Percentiles rank a stretch among this genome's conserved stretches.
These are phyloP conservation scores for Porites divaricata DNA, from an alignment of 92 coral and sea anemone species.

Conservation along the genomic window DNA sequence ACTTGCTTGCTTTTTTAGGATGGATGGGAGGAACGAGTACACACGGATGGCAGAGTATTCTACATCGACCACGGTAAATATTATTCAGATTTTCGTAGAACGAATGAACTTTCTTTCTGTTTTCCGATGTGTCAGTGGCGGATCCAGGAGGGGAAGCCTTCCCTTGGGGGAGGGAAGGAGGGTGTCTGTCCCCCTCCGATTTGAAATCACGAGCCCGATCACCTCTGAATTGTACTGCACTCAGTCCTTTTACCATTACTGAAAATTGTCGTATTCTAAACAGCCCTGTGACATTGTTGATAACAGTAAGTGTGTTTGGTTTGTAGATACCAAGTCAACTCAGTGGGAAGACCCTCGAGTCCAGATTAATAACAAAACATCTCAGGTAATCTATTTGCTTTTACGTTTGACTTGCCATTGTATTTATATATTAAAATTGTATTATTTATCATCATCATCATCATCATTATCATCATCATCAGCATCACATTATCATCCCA, in stretches of 20 bases:
- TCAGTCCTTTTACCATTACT: too few relatives aligned
- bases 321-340: slow-evolving; percentile 85
- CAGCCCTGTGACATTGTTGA: not conserved
- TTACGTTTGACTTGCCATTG: not conserved
- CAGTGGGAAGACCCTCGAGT: slow-evolving; percentile 98
- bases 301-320: not conserved
- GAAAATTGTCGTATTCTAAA: too few relatives aligned
- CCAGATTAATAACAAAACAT: slow-evolving; percentile 74
- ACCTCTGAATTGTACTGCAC: too few relatives aligned
- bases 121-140: not conserved
- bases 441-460: too few relatives aligned
- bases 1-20: slow-evolving; percentile 53
- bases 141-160: too few relatives aligned
- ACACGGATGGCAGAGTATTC: slow-evolving; percentile 88
- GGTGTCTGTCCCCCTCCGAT: too few relatives aligned
- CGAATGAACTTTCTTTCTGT: not conserved
- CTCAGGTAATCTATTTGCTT: slow-evolving; percentile 70
- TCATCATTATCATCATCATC: too few relatives aligned
- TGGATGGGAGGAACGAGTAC: slow-evolving; percentile 98
- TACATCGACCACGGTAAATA: slow-evolving; percentile 92
- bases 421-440: too few relatives aligned
- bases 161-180: too few relatives aligned
- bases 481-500: too few relatives aligned
- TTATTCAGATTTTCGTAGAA: too few relatives aligned
- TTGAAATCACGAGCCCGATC: too few relatives aligned